Evolutionary conservation across 2,113 vertebrate genomes (phyloP).

Genomic region (Cyanistes caeruleus): DNA sequence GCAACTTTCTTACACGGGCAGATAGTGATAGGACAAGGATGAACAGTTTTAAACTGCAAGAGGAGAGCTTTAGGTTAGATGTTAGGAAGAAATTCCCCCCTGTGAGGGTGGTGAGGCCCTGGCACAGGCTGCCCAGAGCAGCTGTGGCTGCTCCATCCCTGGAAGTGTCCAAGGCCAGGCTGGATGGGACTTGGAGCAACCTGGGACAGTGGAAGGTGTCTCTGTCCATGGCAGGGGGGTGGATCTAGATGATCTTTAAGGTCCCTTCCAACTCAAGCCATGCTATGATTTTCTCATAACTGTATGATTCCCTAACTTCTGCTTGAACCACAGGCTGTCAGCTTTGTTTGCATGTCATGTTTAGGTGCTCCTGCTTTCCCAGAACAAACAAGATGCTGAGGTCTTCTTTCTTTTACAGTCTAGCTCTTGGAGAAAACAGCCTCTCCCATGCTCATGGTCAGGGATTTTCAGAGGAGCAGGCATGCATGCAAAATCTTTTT

Average conservation of each 20-base stretch:
- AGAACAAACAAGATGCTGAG: neutral
- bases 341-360: neutral
- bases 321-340: neutral
- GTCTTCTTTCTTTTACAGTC: neutral
- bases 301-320: neutral
- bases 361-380: neutral
- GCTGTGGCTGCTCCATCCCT: neutral
- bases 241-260: neutral
- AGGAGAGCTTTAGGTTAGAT: neutral
- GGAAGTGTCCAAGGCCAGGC: neutral
- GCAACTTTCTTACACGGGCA: neutral
- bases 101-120: accelerated
- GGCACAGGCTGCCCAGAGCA: neutral
- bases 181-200: neutral
- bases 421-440: neutral
- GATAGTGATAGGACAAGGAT: neutral
- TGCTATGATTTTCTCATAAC: neutral
- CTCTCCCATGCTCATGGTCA: neutral
- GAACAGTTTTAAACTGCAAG: neutral
- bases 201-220: accelerated
- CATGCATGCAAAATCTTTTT: neutral
- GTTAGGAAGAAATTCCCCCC: neutral
- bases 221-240: neutral
- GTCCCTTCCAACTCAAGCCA: neutral
- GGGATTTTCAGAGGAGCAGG: neutral